These are phyloP conservation scores for Dicyrtoma fusca DNA, from an alignment of 2,888 invertebrate genomes.

Conservation along the genomic window DNA sequence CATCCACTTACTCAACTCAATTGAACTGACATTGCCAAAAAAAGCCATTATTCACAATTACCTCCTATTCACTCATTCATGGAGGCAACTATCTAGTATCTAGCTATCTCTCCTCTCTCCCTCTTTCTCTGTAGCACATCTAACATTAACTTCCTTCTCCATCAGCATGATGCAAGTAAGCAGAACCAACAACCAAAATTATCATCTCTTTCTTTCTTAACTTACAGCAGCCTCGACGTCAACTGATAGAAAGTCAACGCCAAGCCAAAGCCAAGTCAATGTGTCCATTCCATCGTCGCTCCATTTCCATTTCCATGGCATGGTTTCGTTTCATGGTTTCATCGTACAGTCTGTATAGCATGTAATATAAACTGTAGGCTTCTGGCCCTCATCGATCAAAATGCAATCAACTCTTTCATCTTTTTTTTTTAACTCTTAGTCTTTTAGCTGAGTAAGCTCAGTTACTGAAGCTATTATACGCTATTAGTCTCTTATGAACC, in stretches of 20 bases:
- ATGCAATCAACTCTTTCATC: constrained; percentile 12
- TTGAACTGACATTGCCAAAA: constrained; percentile 8
- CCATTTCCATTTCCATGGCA: too few relatives aligned
- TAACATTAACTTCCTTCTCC: neutral
- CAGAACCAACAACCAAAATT: neutral
- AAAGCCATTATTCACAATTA: constrained; percentile 35
- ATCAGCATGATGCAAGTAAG: neutral
- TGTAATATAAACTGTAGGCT: too few relatives aligned
- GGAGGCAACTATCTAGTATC: neutral
- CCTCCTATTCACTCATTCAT: constrained; percentile 15
- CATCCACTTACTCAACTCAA: constrained; percentile 15
- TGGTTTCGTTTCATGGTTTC: too few relatives aligned
- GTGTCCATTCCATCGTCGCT: too few relatives aligned
- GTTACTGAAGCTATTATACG: too few relatives aligned
- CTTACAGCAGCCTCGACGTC: too few relatives aligned
- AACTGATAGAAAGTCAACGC: too few relatives aligned
- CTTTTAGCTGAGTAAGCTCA: too few relatives aligned
- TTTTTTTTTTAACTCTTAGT: neutral
- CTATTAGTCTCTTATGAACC: too few relatives aligned
- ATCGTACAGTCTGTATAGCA: too few relatives aligned
- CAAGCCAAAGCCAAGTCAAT: too few relatives aligned
- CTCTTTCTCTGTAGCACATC: neutral
- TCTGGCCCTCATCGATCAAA: constrained; percentile 20
- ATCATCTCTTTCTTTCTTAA: neutral
- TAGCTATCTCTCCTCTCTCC: neutral